Conservation (phyloP, 1,140 invertebrate genomes). For the Phocides pigmalion region DNA sequence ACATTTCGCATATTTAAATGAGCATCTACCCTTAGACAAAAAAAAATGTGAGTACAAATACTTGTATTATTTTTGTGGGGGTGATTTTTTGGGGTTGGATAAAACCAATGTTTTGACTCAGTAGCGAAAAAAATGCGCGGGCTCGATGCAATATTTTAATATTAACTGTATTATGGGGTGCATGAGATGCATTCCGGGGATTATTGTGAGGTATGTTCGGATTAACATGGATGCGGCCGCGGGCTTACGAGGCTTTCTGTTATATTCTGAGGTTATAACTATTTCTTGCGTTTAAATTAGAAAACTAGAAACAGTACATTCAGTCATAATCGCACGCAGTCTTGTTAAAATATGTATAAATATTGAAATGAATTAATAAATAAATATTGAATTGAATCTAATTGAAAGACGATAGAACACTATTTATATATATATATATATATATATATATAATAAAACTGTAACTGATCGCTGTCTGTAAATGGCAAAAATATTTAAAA, state of each 20-base stretch:
- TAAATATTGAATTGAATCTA: too few relatives aligned
- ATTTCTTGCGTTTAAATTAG: slow-evolving; percentile 12
- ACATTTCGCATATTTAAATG: slow-evolving; percentile 70
- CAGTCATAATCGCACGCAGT: too few relatives aligned
- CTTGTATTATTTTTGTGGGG: slow-evolving; percentile 78
- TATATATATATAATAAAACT: too few relatives aligned
- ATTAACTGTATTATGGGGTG: slow-evolving; percentile 62
- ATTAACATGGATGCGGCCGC: slow-evolving; percentile 53
- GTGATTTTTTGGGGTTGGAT: slow-evolving; percentile 60
- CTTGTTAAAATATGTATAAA: too few relatives aligned
- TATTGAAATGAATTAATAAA: too few relatives aligned
- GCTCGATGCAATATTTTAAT: slow-evolving; percentile 80
- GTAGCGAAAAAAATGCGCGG: slow-evolving; percentile 75
- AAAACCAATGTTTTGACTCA: slow-evolving; percentile 76
- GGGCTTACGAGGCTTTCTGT: slow-evolving; percentile 19
- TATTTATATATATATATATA: too few relatives aligned
- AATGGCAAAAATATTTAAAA: too few relatives aligned
- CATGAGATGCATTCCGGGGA: slow-evolving; percentile 61
- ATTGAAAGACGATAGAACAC: too few relatives aligned
- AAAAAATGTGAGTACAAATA: slow-evolving; percentile 74
- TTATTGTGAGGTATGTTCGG: slow-evolving; percentile 48
- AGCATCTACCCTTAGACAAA: slow-evolving; percentile 56
- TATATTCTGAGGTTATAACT: slow-evolving; percentile 1
- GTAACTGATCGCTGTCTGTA: too few relatives aligned
- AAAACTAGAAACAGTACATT: too few relatives aligned